Evolutionary conservation across 30 jellyfish, hydroid and myxozoan species (phyloP).

Genomic region (Aurelia aurita): DNA sequence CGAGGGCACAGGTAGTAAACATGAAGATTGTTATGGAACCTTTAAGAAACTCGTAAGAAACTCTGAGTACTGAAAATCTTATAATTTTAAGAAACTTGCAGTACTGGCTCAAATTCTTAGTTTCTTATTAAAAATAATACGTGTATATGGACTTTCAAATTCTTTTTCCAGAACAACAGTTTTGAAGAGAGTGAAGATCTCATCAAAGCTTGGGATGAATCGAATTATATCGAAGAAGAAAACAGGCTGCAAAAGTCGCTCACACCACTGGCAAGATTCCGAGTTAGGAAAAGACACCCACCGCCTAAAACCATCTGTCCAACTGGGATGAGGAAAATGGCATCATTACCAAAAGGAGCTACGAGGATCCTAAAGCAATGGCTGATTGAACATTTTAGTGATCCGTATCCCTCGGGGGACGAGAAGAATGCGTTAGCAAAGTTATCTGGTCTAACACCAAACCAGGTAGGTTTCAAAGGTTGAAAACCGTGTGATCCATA

Average conservation of each 20-base stretch:
- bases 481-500: no score
- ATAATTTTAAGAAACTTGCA: no score
- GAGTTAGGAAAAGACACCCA: conserved; percentile 87
- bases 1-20: no score
- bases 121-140: no score
- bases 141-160: no score
- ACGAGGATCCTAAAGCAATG: conserved; percentile 74
- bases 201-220: conserved; percentile 82
- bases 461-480: conserved; percentile 59
- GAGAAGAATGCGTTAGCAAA: conserved; percentile 76
- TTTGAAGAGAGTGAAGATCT: conserved; percentile 72
- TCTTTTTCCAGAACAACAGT: conserved; percentile 49
- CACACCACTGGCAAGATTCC: conserved; percentile 84
- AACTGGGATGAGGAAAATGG: conserved; percentile 84
- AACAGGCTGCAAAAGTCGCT: conserved; percentile 62
- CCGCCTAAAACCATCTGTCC: conserved; percentile 90
- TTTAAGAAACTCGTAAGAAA: no score
- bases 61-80: no score
- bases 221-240: conserved; percentile 78
- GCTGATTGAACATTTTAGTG: conserved; percentile 72
- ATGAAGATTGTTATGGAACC: no score
- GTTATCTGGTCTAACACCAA: conserved; percentile 73
- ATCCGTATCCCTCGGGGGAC: conserved; percentile 85
- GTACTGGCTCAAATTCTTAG: no score
- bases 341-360: conserved; percentile 80